Evolutionary conservation across 2,888 invertebrate genomes (phyloP), one percentile per base, ranked within the genome.

Genomic region (Aphodius granarius): DNA sequence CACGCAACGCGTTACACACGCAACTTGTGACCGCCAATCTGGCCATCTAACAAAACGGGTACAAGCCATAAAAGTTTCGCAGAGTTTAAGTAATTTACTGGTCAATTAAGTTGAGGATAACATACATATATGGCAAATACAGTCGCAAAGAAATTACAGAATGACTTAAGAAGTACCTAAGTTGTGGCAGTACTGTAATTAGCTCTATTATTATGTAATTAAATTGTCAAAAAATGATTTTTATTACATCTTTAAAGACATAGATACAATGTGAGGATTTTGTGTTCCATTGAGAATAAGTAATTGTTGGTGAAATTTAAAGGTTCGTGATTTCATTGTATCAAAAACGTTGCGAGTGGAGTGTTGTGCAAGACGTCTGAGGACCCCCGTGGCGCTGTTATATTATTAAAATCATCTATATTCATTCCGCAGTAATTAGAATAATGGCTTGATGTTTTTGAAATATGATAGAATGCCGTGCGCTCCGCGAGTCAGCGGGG

Each of bases 381-480:
- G 74, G 66, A 63, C 75, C 43, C 77, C 77, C 79, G 79, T 80
- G 75, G 83, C 78, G 81, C 79, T 77, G 81, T 82, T 82, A 81
- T 83, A 83, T 83, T 84, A 83, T 83, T 83, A 83, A 84, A 84
- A 84, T 84, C 84, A 84, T 85, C 83, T 83, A 83, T 83, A 83
- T 85, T 84, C 85, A 84, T 84, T 84, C 81, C 81, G 80, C 78
- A 81, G 85, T 85, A 85, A 85, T 85, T 85, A 85, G 85, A 85
- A 85, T 85, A 85, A 85, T 85, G 85, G 85, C 82, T 84, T 83
- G 84, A 85, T 85, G 84, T 85, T 85, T 85, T 85, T 85, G 85
- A 85, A 85, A 85, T 85, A 85, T 85, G 85, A 84, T 84, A 83
- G 85, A 83, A 85, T 85, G 85, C 83, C 85, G 85, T 85, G 85